Base-by-base conservation (phyloP, 1,140 invertebrate species). In the Lordiphosa mommai region DNA sequence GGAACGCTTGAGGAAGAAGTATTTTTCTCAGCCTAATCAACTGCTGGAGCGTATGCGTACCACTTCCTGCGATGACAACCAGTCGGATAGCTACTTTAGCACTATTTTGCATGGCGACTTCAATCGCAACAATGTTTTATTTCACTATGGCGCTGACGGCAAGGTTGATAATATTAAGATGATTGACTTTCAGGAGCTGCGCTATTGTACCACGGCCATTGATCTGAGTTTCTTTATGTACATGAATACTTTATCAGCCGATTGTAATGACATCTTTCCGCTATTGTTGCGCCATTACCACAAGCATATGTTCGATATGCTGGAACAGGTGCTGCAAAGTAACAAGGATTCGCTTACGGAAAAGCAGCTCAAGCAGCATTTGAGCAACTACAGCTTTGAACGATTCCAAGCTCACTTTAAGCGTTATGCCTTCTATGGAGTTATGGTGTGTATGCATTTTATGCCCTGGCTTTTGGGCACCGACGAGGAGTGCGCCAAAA, bases 101-200 rank as follows among this genome's bases (percentile, higher is more conserved):
- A 87, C 74, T 1, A 67, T 88, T n/a, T 43, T 85, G 9, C 87
- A 88, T 44, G 87, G 87, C 13, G 87, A 88, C 43, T 88, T 61
- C 41, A 88, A 88, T 58, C 82, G 87, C 2, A 88, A 88, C 60
- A 88, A 88, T 65, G 85, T 88, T 0, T 50, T 88, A 1, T 88
- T 88, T 33, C 77, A 61, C 32, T 63, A 77, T 23, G 51, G 38
- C 6, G 47, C 0, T 2, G 29, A 37, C n/a, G 84, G 58, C 10
- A 13, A 52, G 8, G 70, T 72, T 5, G 74, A 70, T 16, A 57
- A 60, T 46, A 63, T 87, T 2, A 76, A 71, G 51, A 53, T 86
- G 59, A 88, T 88, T n/a, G 87, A 88, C 50, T 88, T 88, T 47
- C 84, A 87, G 61, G 85, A 88, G 59, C 12, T 88, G 12, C 87